phyloP scores from a whole-genome alignment of 2,797 vertebrate species.

The Simalia tracyae region DNA sequence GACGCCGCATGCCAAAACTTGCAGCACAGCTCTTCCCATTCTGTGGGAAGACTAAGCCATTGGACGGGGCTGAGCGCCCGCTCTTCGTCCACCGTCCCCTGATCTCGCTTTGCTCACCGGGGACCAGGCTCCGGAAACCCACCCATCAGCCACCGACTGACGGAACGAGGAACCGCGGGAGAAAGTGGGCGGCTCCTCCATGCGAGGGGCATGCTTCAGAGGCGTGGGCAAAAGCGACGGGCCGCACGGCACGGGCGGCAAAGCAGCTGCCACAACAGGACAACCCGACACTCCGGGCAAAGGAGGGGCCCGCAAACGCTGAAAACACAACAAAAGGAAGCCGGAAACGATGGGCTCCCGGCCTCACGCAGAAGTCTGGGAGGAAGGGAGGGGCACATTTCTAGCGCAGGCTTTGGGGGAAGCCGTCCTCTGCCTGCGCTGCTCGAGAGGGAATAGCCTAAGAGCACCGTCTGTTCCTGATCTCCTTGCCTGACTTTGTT shows the following conservation, averaged over 20 bases:
- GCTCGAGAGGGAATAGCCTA: too few relatives aligned
- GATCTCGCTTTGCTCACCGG: neutral
- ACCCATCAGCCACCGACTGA: neutral
- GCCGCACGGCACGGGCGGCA: neutral
- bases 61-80: neutral
- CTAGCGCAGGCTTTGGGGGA: neutral
- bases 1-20: too few relatives aligned
- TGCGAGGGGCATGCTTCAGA: too few relatives aligned
- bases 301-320: neutral
- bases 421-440: too few relatives aligned
- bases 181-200: neutral
- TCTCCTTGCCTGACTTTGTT: neutral
- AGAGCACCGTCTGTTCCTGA: too few relatives aligned
- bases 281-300: neutral
- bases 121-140: neutral
- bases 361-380: neutral
- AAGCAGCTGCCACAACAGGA: neutral
- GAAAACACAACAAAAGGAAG: neutral
- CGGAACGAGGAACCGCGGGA: too few relatives aligned
- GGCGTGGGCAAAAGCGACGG: neutral
- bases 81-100: neutral
- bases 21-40: neutral
- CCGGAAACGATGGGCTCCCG: neutral
- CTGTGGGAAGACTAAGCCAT: neutral
- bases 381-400: neutral